A percentile compares a stretch with the other conserved stretches of the same genome.
phyloP scores from a whole-genome alignment of 2,113 vertebrate species.

The Vulpes ferrilata region DNA sequence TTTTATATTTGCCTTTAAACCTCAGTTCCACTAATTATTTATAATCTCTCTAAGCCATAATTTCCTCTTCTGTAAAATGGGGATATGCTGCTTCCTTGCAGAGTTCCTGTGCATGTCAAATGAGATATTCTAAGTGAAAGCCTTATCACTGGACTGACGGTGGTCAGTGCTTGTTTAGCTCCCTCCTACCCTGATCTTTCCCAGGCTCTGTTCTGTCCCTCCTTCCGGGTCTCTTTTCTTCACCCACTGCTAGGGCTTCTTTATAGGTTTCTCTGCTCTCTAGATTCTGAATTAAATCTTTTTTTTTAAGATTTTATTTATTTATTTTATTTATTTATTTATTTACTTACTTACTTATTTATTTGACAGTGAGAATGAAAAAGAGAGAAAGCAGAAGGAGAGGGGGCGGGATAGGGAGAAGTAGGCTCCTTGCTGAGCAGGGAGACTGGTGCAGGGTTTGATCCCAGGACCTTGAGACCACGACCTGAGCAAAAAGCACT shows the following conservation, averaged over 20 bases:
- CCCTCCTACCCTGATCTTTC: background rate
- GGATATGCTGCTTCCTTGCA: background rate
- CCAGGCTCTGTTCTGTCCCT: background rate
- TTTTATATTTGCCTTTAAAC: background rate
- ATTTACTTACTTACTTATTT: too few species aligned
- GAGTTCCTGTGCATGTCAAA: background rate
- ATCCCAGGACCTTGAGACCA: too few species aligned
- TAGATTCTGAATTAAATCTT: background rate
- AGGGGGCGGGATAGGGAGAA: too few species aligned
- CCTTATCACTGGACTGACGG: background rate
- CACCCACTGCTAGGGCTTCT: background rate
- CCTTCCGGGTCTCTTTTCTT: background rate
- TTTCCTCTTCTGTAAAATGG: background rate
- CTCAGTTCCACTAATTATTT: slow-evolving; percentile 1
- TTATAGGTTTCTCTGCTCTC: background rate
- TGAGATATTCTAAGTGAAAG: slow-evolving; percentile 26
- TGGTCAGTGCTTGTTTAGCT: background rate
- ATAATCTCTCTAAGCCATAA: background rate
- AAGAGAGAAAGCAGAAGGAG: too few species aligned
- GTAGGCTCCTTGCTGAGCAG: too few species aligned
- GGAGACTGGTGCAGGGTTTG: too few species aligned
- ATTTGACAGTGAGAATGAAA: too few species aligned
- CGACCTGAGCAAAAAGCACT: too few species aligned
- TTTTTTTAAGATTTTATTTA: too few species aligned
- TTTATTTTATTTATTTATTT: too few species aligned